A percentile compares a stretch with the other conserved stretches of the same genome.
phyloP scores from a whole-genome alignment of 2,888 invertebrate genomes.

The Darwinula stevensoni region DNA sequence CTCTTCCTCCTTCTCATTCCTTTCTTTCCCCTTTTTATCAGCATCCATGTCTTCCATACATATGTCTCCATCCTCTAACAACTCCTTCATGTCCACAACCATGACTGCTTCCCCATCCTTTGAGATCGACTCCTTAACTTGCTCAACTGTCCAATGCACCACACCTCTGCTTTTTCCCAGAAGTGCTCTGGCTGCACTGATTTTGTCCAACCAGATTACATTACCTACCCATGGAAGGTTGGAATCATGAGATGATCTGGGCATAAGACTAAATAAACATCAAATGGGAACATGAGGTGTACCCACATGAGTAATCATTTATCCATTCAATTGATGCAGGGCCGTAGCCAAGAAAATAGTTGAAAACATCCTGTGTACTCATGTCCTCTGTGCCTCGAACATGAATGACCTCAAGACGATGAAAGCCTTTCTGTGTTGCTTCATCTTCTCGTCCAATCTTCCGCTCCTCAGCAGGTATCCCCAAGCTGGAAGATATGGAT shows the following conservation, averaged over 20 bases:
- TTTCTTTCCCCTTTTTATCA: too few species aligned
- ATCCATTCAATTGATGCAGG: constrained; percentile 55
- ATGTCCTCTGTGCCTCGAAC: constrained; percentile 41
- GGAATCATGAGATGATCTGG: constrained; percentile 5
- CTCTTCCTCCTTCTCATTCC: too few species aligned
- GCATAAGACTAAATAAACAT: too few species aligned
- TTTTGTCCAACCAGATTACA: constrained; percentile 28
- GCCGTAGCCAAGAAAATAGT: constrained; percentile 41
- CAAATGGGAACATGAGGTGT: constrained; percentile 11
- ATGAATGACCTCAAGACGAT: constrained; percentile 39
- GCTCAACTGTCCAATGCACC: too few species aligned
- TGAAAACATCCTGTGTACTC: constrained; percentile 43
- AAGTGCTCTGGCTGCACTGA: neutral
- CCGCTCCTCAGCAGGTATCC: neutral
- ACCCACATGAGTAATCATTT: constrained; percentile 36
- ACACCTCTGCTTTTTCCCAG: too few species aligned
- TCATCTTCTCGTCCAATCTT: neutral
- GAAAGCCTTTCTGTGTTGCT: neutral
- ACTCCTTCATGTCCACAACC: neutral
- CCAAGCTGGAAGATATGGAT: neutral
- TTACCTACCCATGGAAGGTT: too few species aligned
- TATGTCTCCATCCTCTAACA: too few species aligned
- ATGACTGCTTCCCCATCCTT: constrained; percentile 4
- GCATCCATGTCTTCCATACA: too few species aligned
- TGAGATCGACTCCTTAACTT: constrained; percentile 5